phyloP scores from a whole-genome alignment of 2,888 invertebrate species.

The Julus scanicus region DNA sequence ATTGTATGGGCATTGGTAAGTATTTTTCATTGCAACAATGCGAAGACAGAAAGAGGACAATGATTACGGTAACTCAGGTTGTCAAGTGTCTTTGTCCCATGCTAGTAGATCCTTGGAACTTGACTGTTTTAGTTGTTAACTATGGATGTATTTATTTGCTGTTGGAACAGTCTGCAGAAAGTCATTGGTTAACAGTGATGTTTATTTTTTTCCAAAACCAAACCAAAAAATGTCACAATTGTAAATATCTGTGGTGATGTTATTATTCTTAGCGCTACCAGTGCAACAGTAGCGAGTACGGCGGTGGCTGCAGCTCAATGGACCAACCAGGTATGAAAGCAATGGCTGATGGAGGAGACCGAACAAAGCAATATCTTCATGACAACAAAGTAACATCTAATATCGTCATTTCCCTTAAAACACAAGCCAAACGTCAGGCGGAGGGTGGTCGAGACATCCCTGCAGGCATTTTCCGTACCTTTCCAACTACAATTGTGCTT shows the following conservation, averaged over 20 bases:
- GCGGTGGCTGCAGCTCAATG: conserved; percentile 68
- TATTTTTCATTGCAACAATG: background rate
- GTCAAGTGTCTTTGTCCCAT: background rate
- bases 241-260: conserved; percentile 57
- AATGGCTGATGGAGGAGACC: conserved; percentile 47
- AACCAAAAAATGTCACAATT: conserved; percentile 48
- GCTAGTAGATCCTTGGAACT: background rate
- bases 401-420: conserved; percentile 42
- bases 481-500: background rate
- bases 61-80: background rate
- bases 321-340: conserved; percentile 64
- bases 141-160: background rate
- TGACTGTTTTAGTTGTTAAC: background rate
- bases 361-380: conserved; percentile 35
- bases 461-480: conserved; percentile 19
- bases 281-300: conserved; percentile 62
- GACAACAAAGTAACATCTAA: conserved; percentile 42
- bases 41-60: background rate
- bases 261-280: conserved; percentile 60
- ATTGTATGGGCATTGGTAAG: background rate
- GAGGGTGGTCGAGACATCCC: conserved; percentile 32
- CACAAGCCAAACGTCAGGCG: background rate
- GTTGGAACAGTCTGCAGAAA: conserved; percentile 36
- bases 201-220: conserved; percentile 32
- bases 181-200: conserved; percentile 47